Evolutionary conservation across 2,113 vertebrate genomes (phyloP), one percentile per base, ranked within the genome.

Genomic region (Cyprinus carpio): DNA sequence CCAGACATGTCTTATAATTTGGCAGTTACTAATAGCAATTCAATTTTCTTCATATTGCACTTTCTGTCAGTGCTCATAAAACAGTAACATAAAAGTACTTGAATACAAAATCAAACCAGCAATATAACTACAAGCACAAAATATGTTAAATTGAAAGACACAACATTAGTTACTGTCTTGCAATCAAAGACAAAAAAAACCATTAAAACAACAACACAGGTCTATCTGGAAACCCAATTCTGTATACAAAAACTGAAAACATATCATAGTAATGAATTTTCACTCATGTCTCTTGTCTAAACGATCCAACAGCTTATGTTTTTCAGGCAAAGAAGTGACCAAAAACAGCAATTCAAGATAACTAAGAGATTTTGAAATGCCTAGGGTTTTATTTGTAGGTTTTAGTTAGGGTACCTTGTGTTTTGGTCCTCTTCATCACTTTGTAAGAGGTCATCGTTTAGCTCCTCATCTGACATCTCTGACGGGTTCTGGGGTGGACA

Each of bases 391-490:
- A 72, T n/a, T 74, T 37, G 27, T 3, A 29, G 1, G 40, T 15
- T 16, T 54, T 67, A 11, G 29, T 3, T 18, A 4, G 58, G 8
- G 23, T 88, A 95, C 94, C 92, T 92, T 37, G 90, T 86, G 75
- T 92, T 88, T 54, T 91, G 69, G 16, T 98, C 97, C 90, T 99
- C 98, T 31, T 99, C 98, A 86, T 99, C 98, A 89, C 98, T 99
- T 88, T 98, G 97, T 84, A 99, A 92, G 89, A 99, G 97, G 92
- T 98, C 97, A 86, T 99, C 98, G 54, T 99, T 99, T 37, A 99
- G 92, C 87, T 99, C 98, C 90, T 99, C 98, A 91, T 99, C 98
- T 31, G 98, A 99, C 80, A 95, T 92, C 92, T 99, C 98, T 49
- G 97, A 98, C 4, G 97, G 96, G 92, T 96, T 97, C 97, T 99